Conservation (phyloP, 2,113 vertebrate genomes). For the Todiramphus chloris region DNA sequence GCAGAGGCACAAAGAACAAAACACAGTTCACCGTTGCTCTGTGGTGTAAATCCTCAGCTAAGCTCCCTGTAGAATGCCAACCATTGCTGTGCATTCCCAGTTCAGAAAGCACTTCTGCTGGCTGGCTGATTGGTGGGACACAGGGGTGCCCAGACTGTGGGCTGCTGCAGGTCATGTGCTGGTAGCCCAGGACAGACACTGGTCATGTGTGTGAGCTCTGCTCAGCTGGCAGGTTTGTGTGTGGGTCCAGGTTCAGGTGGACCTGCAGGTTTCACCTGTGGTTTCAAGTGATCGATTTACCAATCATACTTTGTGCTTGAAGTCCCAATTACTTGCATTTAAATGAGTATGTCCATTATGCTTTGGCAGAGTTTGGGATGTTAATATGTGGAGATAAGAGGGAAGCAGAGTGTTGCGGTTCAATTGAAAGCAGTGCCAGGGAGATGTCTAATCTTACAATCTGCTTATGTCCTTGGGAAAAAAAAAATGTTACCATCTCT, state of each 20-base stretch:
- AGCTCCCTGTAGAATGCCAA: background rate
- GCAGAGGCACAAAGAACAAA: background rate
- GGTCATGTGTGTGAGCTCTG: background rate
- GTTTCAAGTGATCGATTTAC: background rate
- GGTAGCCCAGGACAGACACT: fast-evolving
- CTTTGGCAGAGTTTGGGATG: background rate
- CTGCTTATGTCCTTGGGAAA: background rate
- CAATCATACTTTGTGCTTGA: background rate
- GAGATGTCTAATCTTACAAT: background rate
- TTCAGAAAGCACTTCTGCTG: background rate
- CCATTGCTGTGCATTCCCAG: fast-evolving
- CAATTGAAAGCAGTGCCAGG: background rate
- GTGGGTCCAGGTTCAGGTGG: background rate
- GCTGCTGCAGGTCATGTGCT: background rate
- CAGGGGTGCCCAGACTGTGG: background rate
- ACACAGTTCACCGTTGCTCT: background rate
- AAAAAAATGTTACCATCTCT: background rate
- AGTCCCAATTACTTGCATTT: background rate
- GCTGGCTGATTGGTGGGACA: background rate
- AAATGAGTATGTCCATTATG: background rate
- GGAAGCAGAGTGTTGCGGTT: background rate
- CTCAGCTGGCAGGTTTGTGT: background rate
- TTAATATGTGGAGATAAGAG: background rate
- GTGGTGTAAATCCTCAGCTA: background rate
- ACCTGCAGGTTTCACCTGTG: background rate